Evolutionary conservation across 2,888 invertebrate genomes (phyloP).

Genomic region (Noctuana brunneofusca): DNA sequence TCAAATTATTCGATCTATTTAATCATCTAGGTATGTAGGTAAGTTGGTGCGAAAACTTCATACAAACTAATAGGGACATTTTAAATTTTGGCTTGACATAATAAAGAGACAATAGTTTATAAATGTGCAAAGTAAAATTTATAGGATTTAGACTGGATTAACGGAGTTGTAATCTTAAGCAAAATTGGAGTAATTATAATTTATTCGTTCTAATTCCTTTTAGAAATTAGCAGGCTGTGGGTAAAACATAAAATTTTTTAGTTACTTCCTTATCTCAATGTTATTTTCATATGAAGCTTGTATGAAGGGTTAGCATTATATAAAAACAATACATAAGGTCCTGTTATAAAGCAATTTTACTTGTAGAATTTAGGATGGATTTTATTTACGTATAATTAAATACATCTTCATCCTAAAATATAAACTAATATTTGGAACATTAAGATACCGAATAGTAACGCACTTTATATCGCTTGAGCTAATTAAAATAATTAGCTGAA

Average conservation of each 20-base stretch:
- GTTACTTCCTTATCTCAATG: not conserved
- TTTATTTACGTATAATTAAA: not conserved
- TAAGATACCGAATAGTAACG: too few species aligned
- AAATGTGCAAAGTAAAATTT: too few species aligned
- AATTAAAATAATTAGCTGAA: not conserved
- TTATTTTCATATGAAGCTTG: conserved; percentile 2
- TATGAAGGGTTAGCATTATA: conserved; percentile 25
- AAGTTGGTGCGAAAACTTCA: conserved; percentile 12
- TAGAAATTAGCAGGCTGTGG: too few species aligned
- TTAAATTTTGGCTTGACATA: not conserved
- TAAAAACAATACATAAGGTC: not conserved
- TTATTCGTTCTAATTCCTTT: too few species aligned
- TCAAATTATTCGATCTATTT: conserved; percentile 8
- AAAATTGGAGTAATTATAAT: too few species aligned
- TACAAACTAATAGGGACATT: not conserved
- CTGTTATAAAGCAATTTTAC: not conserved
- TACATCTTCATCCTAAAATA: not conserved
- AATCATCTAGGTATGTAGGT: conserved; percentile 10
- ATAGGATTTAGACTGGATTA: too few species aligned
- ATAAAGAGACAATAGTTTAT: too few species aligned
- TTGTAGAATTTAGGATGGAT: not conserved
- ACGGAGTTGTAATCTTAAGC: too few species aligned
- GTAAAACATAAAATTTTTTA: not conserved
- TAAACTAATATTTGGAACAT: not conserved
- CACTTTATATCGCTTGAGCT: too few species aligned